Evolutionary conservation across 2,113 vertebrate genomes (phyloP).

Genomic region (Bos javanicus): DNA sequence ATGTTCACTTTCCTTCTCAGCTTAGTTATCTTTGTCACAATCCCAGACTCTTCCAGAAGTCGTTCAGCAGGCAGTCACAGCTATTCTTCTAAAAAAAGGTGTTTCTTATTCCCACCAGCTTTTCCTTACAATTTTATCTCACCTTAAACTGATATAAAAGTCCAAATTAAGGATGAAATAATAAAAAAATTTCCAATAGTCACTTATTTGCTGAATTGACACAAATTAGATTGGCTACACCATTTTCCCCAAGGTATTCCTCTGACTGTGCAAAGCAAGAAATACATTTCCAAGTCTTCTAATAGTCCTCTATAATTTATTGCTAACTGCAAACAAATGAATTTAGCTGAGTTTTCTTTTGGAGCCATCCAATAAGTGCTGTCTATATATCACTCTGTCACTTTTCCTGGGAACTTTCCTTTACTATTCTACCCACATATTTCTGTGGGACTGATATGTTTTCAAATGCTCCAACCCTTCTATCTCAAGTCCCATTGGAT

Average conservation of each 20-base stretch:
- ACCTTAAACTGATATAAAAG: constrained; percentile 5
- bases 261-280: neutral
- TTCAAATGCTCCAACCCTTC: neutral
- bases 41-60: neutral
- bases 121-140: neutral
- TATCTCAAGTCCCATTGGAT: neutral
- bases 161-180: neutral
- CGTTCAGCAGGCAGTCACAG: neutral
- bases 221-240: neutral
- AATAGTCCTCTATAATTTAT: neutral
- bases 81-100: neutral
- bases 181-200: neutral
- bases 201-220: neutral
- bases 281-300: neutral
- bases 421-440: neutral
- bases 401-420: neutral
- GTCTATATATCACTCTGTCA: neutral
- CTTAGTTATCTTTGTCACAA: neutral
- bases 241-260: neutral
- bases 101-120: neutral
- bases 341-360: neutral
- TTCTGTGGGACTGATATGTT: neutral
- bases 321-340: neutral
- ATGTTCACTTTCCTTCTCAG: neutral
- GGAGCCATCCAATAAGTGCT: neutral